Percentiles rank a stretch among this genome's conserved stretches.
These are phyloP conservation scores for Euphonia xanthogaster DNA, from an alignment of 2,797 vertebrate genomes.

Conservation along the genomic window DNA sequence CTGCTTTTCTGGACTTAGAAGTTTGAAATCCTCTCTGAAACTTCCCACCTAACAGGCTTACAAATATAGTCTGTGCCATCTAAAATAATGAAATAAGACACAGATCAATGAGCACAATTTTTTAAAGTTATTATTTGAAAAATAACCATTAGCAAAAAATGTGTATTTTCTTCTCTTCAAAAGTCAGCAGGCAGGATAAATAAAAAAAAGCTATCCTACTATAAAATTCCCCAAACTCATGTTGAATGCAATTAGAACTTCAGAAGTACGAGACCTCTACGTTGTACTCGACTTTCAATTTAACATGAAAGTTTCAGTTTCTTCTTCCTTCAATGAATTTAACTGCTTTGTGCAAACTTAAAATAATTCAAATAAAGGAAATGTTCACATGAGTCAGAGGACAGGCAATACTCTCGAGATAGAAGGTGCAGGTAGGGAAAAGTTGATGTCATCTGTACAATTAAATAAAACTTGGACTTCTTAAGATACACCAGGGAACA, in stretches of 20 bases:
- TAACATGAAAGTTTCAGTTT: background rate
- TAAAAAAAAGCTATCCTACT: background rate
- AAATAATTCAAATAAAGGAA: background rate
- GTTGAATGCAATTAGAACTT: background rate
- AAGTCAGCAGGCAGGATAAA: background rate
- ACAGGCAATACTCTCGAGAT: background rate
- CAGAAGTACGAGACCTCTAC: background rate
- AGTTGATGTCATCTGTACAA: background rate
- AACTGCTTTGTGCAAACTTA: background rate
- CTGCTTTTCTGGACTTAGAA: background rate
- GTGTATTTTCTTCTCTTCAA: background rate
- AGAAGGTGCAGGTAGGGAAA: background rate
- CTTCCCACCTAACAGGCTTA: background rate
- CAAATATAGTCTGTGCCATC: background rate
- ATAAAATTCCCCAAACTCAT: background rate
- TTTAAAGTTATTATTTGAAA: background rate
- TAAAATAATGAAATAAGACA: background rate
- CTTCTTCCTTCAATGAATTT: background rate
- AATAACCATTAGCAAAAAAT: background rate
- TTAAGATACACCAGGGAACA: background rate
- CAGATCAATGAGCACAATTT: background rate
- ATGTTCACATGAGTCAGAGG: background rate
- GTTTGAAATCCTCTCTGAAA: background rate
- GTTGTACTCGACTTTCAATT: background rate
- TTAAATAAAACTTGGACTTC: background rate